phyloP scores from a whole-genome alignment of 2,888 invertebrate genomes.

The Dexiosoma caninum region DNA sequence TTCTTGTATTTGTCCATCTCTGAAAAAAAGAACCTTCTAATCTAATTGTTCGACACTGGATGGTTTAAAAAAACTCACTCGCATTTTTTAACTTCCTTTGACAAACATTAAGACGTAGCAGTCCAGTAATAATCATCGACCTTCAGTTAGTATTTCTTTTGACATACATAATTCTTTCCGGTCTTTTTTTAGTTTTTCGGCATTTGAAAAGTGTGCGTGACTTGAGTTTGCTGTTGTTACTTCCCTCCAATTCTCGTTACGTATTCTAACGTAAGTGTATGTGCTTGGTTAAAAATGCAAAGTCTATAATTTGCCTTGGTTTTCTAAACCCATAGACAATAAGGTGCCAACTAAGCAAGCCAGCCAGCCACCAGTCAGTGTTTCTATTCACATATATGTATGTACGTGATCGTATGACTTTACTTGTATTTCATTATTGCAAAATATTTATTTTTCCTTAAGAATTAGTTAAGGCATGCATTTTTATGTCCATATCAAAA shows the following conservation, averaged over 20 bases:
- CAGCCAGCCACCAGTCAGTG: constrained; percentile 5
- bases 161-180: constrained; percentile 29
- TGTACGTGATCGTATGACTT: not conserved
- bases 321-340: constrained; percentile 38
- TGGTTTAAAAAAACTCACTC: not conserved
- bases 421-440: constrained; percentile 27
- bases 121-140: constrained; percentile 48
- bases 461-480: constrained; percentile 44
- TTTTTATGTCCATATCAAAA: constrained; percentile 11
- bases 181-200: not conserved
- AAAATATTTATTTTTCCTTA: constrained; percentile 15
- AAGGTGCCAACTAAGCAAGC: constrained; percentile 31
- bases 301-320: constrained; percentile 4
- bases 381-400: not conserved
- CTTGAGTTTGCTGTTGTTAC: not conserved
- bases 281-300: not conserved
- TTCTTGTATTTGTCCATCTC: not conserved
- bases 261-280: not conserved
- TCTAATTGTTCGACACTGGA: too few species aligned
- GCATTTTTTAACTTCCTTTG: not conserved
- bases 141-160: constrained; percentile 52
- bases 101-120: constrained; percentile 14
- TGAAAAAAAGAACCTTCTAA: too few species aligned
- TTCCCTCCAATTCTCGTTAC: too few species aligned
- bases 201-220: constrained; percentile 19